phyloP scores from a whole-genome alignment of 2,888 invertebrate genomes.

The Achlya flavicornis region DNA sequence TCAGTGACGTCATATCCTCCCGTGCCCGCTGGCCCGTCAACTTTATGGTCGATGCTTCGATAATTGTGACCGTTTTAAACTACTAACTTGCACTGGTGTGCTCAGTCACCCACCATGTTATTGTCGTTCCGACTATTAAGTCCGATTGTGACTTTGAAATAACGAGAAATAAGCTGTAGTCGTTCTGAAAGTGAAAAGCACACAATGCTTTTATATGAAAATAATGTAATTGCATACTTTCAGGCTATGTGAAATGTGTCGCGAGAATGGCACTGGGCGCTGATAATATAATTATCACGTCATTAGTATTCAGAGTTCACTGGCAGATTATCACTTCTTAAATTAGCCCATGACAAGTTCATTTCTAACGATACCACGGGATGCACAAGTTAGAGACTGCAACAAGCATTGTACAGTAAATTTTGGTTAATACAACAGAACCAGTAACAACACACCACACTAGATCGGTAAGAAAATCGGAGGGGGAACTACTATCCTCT shows the following conservation, averaged over 20 bases:
- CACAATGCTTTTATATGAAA: neutral
- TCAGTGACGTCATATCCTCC: conserved; percentile 40
- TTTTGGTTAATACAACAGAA: neutral
- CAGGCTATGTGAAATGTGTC: no score
- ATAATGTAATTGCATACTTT: no score
- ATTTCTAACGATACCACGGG: neutral
- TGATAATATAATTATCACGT: no score
- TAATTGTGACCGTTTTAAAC: conserved; percentile 26
- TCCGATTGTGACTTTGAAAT: neutral
- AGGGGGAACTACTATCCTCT: conserved; percentile 19
- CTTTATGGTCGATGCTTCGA: conserved; percentile 32
- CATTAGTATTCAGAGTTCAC: no score
- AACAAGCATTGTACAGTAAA: neutral
- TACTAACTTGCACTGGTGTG: conserved; percentile 29
- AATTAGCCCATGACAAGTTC: no score
- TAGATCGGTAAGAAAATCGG: neutral
- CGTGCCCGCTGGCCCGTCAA: conserved; percentile 29
- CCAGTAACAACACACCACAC: neutral
- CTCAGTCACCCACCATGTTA: conserved; percentile 21
- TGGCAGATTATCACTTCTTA: no score
- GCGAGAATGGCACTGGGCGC: no score
- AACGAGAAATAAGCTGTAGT: conserved; percentile 16
- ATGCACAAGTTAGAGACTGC: neutral
- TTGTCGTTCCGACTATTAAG: conserved; percentile 19
- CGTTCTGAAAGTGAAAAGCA: conserved; percentile 35